phyloP scores from a whole-genome alignment of 2,888 invertebrate species.

The Amiota minor region DNA sequence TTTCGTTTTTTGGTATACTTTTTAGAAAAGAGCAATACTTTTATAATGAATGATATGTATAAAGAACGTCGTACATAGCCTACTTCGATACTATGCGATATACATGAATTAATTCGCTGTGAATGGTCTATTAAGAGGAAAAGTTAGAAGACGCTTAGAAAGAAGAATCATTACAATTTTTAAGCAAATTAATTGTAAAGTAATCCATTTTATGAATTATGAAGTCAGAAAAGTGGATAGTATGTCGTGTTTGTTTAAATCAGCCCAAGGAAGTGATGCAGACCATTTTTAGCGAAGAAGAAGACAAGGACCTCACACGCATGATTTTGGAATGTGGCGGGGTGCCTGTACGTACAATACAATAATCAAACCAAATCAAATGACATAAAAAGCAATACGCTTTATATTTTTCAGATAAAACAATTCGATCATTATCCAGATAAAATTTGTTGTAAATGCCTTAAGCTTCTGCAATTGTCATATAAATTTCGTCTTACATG shows the following conservation, averaged over 20 bases:
- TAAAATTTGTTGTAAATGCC: conserved; percentile 66
- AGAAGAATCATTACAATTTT: neutral
- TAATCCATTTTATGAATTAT: conserved; percentile 46
- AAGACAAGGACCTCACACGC: conserved; percentile 64
- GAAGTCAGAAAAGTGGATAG: conserved; percentile 67
- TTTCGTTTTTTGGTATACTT: too few species aligned
- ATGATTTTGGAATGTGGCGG: conserved; percentile 70
- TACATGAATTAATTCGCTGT: too few species aligned
- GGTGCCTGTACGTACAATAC: conserved; percentile 62
- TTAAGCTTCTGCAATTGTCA: conserved; percentile 60
- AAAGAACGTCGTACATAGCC: too few species aligned
- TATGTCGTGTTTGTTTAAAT: conserved; percentile 65
- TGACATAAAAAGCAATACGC: neutral
- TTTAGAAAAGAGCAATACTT: too few species aligned
- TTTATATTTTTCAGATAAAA: conserved; percentile 56
- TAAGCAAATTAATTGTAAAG: neutral
- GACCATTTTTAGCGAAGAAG: conserved; percentile 64
- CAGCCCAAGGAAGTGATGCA: conserved; percentile 67
- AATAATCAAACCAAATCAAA: neutral
- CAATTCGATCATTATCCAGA: conserved; percentile 69
- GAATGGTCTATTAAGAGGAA: neutral
- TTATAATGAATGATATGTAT: too few species aligned
- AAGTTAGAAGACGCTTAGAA: conserved; percentile 2
- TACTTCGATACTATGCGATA: too few species aligned
- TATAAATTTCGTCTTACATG: conserved; percentile 64